Evolutionary conservation across 2,113 vertebrate genomes (phyloP), one percentile per base, ranked within the genome.

Genomic region (Platycercus adscitus): DNA sequence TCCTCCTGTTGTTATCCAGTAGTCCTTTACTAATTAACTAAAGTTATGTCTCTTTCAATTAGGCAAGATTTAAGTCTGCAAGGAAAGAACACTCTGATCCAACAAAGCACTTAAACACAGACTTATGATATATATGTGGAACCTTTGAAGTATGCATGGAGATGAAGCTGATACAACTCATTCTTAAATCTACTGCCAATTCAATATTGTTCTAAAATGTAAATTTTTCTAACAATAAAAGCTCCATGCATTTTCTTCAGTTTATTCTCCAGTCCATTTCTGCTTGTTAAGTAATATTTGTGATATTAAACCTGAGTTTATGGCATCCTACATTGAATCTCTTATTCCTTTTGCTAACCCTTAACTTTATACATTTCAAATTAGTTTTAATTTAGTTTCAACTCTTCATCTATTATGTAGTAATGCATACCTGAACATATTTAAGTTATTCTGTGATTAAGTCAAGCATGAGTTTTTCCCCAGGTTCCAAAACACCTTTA

Each of bases 401-500:
- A 46, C 3, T 49, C 25, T 70, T 41, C 56, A 63, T 60, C 35
- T 65, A 7, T 71, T 77, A 7, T 33, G 11, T 18, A 77, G 10
- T 35, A 76, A 73, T 12, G 2, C 8, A 37, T 72, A 77, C 6
- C 1, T 26, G 17, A 18, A 43, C 0, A 0, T 37, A 68, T 44
- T 79, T 43, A 72, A 50, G 13, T 39, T 33, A 44, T 31, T 77
- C 56, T 29, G 7, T 55, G 10, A 58, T 83, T 73, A 86, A 75
- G 63, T 83, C 29, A 81, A 7, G 17, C 1, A n/a, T 16, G 6
- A 12, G 20, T 9, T 35, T 55, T 82, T 68, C 72, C 10, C 18
- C 16, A 63, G 4, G 1, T 72, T 81, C 47, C 20, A 72, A 91
- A 94, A 47, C 2, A 49, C 26, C 14, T 68, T 75, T 79, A 68